Evolutionary conservation across 2,797 vertebrate genomes (phyloP).

Genomic region (Clarias platycephalus): DNA sequence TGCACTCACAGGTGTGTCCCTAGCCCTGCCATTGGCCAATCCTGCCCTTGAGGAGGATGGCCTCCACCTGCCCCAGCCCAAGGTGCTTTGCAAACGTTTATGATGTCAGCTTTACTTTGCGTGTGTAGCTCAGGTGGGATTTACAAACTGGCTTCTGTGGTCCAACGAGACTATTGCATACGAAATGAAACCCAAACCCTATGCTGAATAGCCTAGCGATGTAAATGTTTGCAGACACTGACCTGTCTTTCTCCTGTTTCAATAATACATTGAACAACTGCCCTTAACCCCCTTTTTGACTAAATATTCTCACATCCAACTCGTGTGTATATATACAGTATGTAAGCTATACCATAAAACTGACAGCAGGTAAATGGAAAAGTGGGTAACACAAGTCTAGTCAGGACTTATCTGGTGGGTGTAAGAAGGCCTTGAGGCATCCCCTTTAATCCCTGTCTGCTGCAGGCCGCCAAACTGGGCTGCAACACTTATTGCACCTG

Average conservation of each 20-base stretch:
- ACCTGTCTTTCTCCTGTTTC: conserved; percentile 46
- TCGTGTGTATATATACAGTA: background rate
- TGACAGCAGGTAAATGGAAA: conserved; percentile 27
- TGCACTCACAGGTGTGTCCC: conserved; percentile 78
- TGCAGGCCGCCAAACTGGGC: conserved; percentile 58
- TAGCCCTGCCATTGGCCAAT: conserved; percentile 65
- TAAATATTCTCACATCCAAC: conserved; percentile 64
- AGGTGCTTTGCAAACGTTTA: conserved; percentile 74
- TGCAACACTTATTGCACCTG: conserved; percentile 70
- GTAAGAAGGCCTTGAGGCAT: conserved; percentile 46
- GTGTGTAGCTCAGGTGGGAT: conserved; percentile 58
- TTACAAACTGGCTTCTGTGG: conserved; percentile 32
- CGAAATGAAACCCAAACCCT: conserved; percentile 51
- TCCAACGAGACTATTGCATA: conserved; percentile 63
- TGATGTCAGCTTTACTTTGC: conserved; percentile 79
- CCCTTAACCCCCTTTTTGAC: conserved; percentile 67
- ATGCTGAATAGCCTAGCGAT: conserved; percentile 17
- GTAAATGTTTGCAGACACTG: conserved; percentile 39
- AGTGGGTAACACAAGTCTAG: conserved; percentile 20
- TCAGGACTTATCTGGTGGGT: conserved; percentile 31
- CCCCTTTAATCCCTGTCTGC: conserved; percentile 57
- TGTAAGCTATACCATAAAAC: conserved; percentile 10
- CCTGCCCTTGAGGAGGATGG: conserved; percentile 57
- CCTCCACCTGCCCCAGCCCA: conserved; percentile 65
- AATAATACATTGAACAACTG: conserved; percentile 66